Percentiles rank a stretch among this genome's conserved stretches.
These are phyloP conservation scores for Drosophila bifasciata DNA, from an alignment of 1,140 invertebrate genomes.

Conservation along the genomic window DNA sequence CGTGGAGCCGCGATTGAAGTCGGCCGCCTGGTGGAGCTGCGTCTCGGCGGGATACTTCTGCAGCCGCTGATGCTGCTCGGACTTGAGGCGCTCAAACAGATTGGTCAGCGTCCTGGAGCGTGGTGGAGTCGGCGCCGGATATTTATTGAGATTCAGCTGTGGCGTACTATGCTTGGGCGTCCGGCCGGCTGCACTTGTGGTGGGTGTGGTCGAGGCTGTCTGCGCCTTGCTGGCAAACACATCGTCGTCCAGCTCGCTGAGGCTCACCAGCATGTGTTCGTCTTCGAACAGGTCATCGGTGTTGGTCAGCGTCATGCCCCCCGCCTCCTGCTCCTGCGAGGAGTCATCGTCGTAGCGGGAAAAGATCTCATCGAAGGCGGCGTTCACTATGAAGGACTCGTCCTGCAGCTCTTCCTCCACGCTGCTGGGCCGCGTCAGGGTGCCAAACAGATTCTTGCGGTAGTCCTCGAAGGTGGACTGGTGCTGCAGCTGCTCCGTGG, in stretches of 20 bases:
- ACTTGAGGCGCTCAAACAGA: slow-evolving; percentile 73
- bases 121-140: slow-evolving; percentile 57
- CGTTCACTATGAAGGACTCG: slow-evolving; percentile 72
- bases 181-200: slow-evolving; percentile 41
- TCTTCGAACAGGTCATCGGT: slow-evolving; percentile 68
- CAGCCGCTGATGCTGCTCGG: slow-evolving; percentile 64
- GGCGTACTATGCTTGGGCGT: slow-evolving; percentile 69
- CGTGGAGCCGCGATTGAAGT: slow-evolving; percentile 80
- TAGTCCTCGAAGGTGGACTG: slow-evolving; percentile 73
- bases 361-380: slow-evolving; percentile 81
- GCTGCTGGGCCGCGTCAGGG: slow-evolving; percentile 49
- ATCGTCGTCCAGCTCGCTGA: slow-evolving; percentile 75
- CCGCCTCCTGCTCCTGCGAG: slow-evolving; percentile 29
- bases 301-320: slow-evolving; percentile 39
- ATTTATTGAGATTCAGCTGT: slow-evolving; percentile 59
- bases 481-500: slow-evolving; percentile 51
- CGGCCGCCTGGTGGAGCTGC: slow-evolving; percentile 55
- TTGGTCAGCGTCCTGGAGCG: slow-evolving; percentile 71
- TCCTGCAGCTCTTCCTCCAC: slow-evolving; percentile 63
- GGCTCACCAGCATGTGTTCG: slow-evolving; percentile 74
- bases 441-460: slow-evolving; percentile 81
- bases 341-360: slow-evolving; percentile 66
- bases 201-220: slow-evolving; percentile 61
- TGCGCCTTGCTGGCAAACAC: slow-evolving; percentile 63
- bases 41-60: slow-evolving; percentile 66